Base-by-base conservation (phyloP, 1,140 invertebrate genomes). In the Eciton burchellii region DNA sequence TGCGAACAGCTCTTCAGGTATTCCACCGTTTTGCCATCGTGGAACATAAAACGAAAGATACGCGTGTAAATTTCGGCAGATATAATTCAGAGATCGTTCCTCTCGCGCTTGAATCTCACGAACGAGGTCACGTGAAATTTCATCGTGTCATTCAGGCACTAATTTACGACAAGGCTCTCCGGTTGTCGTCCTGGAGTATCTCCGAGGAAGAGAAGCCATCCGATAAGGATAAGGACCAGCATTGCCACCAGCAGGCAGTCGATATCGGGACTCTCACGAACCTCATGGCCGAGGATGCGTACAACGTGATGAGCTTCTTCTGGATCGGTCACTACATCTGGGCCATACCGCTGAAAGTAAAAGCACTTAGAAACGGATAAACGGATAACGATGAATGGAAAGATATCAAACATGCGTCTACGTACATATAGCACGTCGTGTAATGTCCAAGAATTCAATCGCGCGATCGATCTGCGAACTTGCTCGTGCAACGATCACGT, bases 261-360 rank as follows among this genome's bases (percentile, higher is more conserved):
- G 96, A 97, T 85, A 94, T 95, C 62, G 97, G 96, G 8, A 95
- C 96, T 35, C 95, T 97, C 14, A 96, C 96, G n/a, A 98, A 98
- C 93, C 95, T 98, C 63, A 96, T 98, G 94, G 96, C 97, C 5
- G 96, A 97, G 88, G 97, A 98, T 92, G 95, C 96, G 0, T 96
- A 96, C 45, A 98, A 98, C 89, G 94, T 98, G 14, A 97, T 98
- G 96, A 96, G 96, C 59, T 96, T 97, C 89, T 96, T 97, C 90
- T 97, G 97, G 95, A 97, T 98, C 88, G 96, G 96, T 62, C 97
- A 98, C 94, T 98, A 97, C 89, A 95, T 96, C 26, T 98, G 97
- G 97, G 96, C 97, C 0, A 97, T 98, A 84, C 97, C 97, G 26
- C 92, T 98, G 29, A 98, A 98, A 95, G 97, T 97, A 92, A 90